Percentiles rank a stretch among this genome's conserved stretches.
These are phyloP conservation scores for Helarctos malayanus DNA, from an alignment of 2,797 vertebrate species.

Conservation along the genomic window DNA sequence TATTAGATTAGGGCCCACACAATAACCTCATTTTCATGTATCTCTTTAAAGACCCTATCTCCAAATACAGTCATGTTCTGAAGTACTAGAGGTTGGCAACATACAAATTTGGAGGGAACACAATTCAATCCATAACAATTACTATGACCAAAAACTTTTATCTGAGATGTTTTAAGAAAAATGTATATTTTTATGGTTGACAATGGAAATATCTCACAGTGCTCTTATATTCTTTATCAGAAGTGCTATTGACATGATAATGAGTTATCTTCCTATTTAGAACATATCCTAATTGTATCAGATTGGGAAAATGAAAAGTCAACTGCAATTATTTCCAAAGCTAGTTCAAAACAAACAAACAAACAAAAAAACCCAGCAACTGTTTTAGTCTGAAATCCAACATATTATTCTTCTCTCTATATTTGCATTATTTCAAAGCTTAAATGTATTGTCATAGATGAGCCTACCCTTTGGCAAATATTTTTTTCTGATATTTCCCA, in stretches of 20 bases:
- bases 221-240: background rate
- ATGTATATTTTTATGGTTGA: background rate
- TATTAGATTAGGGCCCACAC: background rate
- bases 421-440: slow-evolving; percentile 42
- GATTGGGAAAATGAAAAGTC: background rate
- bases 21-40: background rate
- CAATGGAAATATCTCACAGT: background rate
- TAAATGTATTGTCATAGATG: background rate
- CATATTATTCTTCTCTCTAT: background rate
- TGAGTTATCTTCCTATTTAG: background rate
- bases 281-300: background rate
- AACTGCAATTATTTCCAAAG: slow-evolving; percentile 16
- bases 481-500: background rate
- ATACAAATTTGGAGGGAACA: background rate
- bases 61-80: background rate
- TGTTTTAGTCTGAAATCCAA: background rate
- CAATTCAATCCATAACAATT: background rate
- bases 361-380: background rate
- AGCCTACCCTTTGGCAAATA: background rate
- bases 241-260: background rate
- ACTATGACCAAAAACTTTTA: background rate
- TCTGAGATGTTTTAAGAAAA: slow-evolving; percentile 22
- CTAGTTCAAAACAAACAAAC: background rate
- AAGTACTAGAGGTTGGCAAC: background rate
- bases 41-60: background rate